A percentile compares a stretch with the other conserved stretches of the same genome.
These are phyloP conservation scores for Callocephalon fimbriatum DNA, from an alignment of 2,113 vertebrate genomes.

Conservation along the genomic window DNA sequence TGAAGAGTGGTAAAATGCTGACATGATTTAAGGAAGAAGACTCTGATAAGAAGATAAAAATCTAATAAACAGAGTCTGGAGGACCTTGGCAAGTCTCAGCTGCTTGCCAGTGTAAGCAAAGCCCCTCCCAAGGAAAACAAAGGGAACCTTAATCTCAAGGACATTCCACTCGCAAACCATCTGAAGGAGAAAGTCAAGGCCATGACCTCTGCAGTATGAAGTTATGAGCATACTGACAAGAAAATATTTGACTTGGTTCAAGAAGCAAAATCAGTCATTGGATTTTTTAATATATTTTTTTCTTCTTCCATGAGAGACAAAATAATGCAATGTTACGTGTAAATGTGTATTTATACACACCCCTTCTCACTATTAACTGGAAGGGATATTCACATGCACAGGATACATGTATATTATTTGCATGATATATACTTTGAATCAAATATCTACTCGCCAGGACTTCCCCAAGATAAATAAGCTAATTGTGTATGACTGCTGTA, in stretches of 20 bases:
- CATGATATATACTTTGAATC: not conserved
- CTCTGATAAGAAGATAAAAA: slow-evolving; percentile 88
- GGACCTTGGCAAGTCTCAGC: slow-evolving; percentile 81
- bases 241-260: slow-evolving; percentile 87
- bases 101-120: slow-evolving; percentile 84
- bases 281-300: slow-evolving; percentile 78
- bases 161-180: slow-evolving; percentile 82
- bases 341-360: not conserved
- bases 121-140: slow-evolving; percentile 84
- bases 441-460: not conserved
- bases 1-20: slow-evolving; percentile 84
- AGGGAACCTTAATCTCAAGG: slow-evolving; percentile 79
- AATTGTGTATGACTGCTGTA: not conserved
- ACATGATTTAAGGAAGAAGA: slow-evolving; percentile 86
- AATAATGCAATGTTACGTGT: slow-evolving; percentile 16
- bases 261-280: slow-evolving; percentile 78
- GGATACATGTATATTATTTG: not conserved
- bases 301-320: slow-evolving; percentile 37
- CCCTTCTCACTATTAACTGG: not conserved
- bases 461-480: not conserved
- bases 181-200: slow-evolving; percentile 82
- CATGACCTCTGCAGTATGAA: slow-evolving; percentile 78
- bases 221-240: slow-evolving; percentile 83
- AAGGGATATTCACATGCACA: not conserved
- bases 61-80: slow-evolving; percentile 87